Conservation (phyloP, 1,140 invertebrate genomes). For the Hyles euphorbiae region DNA sequence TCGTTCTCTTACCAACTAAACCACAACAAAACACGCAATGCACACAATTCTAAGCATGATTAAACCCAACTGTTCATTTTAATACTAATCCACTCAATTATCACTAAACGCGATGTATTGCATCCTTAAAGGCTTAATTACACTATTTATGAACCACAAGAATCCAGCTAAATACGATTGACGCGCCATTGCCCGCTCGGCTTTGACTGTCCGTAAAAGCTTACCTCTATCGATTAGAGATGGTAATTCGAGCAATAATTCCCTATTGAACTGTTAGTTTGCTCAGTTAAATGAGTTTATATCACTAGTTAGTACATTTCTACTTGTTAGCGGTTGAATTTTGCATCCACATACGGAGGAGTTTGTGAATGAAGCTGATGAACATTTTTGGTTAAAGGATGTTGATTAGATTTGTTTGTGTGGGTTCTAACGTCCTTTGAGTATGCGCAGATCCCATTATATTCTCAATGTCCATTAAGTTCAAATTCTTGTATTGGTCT, state of each 20-base stretch:
- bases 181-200: slow-evolving; percentile 19
- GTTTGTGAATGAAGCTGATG: too few species aligned
- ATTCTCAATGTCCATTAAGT: too few species aligned
- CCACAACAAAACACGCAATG: too few species aligned
- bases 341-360: not conserved
- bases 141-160: slow-evolving; percentile 13
- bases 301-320: slow-evolving; percentile 24
- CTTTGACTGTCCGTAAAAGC: slow-evolving; percentile 28
- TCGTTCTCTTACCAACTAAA: too few species aligned
- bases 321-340: slow-evolving; percentile 17
- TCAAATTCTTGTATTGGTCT: too few species aligned
- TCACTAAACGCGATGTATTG: slow-evolving; percentile 25
- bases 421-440: too few species aligned
- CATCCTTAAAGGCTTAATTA: slow-evolving; percentile 35
- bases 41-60: too few species aligned
- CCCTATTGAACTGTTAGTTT: slow-evolving; percentile 43
- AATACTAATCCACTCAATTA: slow-evolving; percentile 23
- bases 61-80: too few species aligned
- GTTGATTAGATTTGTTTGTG: too few species aligned
- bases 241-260: slow-evolving; percentile 38
- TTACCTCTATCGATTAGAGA: slow-evolving; percentile 30
- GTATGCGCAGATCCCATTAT: too few species aligned
- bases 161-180: slow-evolving; percentile 26
- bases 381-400: too few species aligned
- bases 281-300: slow-evolving; percentile 38